Evolutionary conservation across 2,797 vertebrate genomes (phyloP).

Genomic region (Hirundo rustica): DNA sequence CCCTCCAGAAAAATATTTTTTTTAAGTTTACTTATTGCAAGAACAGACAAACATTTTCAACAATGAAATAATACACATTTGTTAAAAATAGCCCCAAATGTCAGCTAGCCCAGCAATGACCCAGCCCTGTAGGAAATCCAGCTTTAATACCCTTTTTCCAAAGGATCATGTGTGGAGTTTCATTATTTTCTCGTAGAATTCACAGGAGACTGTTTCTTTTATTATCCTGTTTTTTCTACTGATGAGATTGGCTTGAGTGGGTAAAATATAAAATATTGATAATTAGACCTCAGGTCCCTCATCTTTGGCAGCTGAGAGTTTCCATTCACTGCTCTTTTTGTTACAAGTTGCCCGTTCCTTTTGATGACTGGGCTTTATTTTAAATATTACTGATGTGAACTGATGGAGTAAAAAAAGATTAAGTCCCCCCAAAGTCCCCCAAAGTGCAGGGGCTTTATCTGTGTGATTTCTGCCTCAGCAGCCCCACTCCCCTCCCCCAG

Average conservation of each 20-base stretch:
- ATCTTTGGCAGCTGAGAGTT: neutral
- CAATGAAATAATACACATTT: neutral
- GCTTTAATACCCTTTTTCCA: neutral
- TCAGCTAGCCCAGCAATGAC: neutral
- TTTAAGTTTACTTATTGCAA: neutral
- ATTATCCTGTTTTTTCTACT: conserved; percentile 18
- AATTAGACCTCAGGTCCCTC: neutral
- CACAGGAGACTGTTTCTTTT: neutral
- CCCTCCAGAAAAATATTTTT: neutral
- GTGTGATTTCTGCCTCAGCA: too few species aligned
- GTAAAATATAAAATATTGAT: neutral
- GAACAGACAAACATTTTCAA: neutral
- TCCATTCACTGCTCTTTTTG: neutral
- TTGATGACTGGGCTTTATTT: neutral
- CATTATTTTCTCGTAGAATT: conserved; percentile 19
- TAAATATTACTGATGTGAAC: too few species aligned
- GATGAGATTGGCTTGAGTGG: neutral
- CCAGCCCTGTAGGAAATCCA: neutral
- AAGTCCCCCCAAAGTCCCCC: too few species aligned
- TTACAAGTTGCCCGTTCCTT: neutral
- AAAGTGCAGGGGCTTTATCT: too few species aligned
- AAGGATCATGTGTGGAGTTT: neutral
- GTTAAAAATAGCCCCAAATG: neutral
- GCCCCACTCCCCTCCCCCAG: too few species aligned
- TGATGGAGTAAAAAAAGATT: neutral